Conservation (phyloP, 2,888 invertebrate genomes). For the Torymus texanus region DNA sequence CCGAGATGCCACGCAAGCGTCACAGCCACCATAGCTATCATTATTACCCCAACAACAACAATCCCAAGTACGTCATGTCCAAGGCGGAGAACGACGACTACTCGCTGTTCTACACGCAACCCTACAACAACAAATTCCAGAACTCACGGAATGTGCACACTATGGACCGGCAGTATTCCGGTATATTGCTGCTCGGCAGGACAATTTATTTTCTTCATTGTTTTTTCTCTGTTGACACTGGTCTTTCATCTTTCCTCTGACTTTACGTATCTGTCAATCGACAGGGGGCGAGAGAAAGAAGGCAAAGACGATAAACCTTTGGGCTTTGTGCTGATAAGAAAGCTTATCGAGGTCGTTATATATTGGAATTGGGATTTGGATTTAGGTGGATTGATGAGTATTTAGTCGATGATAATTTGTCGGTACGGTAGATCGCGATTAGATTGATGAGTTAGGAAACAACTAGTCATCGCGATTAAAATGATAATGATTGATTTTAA, state of each 20-base stretch:
- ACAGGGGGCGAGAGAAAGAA: too few relatives aligned
- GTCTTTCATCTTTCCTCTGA: too few relatives aligned
- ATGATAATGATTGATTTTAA: too few relatives aligned
- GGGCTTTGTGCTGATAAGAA: constrained; percentile 26
- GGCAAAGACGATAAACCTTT: not conserved
- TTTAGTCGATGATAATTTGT: too few relatives aligned
- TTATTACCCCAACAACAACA: constrained; percentile 71
- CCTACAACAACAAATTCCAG: constrained; percentile 72
- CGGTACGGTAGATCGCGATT: too few relatives aligned
- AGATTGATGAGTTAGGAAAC: too few relatives aligned
- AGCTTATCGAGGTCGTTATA: not conserved
- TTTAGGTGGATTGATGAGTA: too few relatives aligned
- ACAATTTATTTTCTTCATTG: too few relatives aligned
- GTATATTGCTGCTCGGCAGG: constrained; percentile 58
- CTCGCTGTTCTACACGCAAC: constrained; percentile 65
- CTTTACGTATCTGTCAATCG: too few relatives aligned
- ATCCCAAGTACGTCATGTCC: constrained; percentile 77
- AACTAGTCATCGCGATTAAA: too few relatives aligned
- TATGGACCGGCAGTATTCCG: constrained; percentile 78
- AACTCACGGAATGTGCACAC: constrained; percentile 82
- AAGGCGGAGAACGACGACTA: constrained; percentile 75
- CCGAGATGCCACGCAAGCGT: constrained; percentile 90
- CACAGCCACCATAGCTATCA: constrained; percentile 81
- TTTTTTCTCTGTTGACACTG: not conserved
- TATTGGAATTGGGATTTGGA: too few relatives aligned